Evolutionary conservation across 2,888 invertebrate species (phyloP), one percentile per base, ranked within the genome.

Genomic region (Axea sp.): DNA sequence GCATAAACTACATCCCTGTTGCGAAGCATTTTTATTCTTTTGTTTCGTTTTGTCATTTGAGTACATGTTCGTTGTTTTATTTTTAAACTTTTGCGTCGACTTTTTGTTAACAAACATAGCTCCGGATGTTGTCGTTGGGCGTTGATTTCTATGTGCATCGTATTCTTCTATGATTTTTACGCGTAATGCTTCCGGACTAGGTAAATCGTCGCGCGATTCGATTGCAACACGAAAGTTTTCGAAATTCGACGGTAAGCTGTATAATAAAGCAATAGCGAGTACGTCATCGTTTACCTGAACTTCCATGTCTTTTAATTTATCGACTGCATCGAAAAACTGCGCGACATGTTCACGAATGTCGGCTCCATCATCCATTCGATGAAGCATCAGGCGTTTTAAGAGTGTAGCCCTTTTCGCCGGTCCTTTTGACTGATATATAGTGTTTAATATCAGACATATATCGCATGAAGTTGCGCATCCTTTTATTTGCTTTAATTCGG

Each of bases 341-440:
- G 76, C 77, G 4, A 86, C 19, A 68, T 87, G 85, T 4, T 83
- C 80, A 2, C 81, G 71, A 0, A 86, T 77, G 43, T 86, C 82
- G 2, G 73, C 78, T 83, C 84, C 0, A 7, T 22, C 22, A 0
- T 41, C 12, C 24, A 41, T 41, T 1, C 24, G 22, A n/a, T 41
- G n/a, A 5, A 41, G 24, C 7, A 41, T 15, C 7, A 41, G 12
- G 6, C 22, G 1, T 12, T 41, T 41, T 1, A 41, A 17, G 2
- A 41, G 12, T 2, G n/a, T 41, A 3, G 86, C 86, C 62, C 87
- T 88, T 28, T 82, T 68, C 1, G 86, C 86, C 0, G 86, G 86
- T 1, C 86, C 86, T 49, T 77, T 80, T 8, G 85, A 86, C 76
- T 84, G 57, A 12, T 41, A 19, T 1, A 4, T 31, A 1, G 1